These are phyloP conservation scores for Ormyrus nitidulus DNA, from an alignment of 2,888 invertebrate species.

Conservation along the genomic window DNA sequence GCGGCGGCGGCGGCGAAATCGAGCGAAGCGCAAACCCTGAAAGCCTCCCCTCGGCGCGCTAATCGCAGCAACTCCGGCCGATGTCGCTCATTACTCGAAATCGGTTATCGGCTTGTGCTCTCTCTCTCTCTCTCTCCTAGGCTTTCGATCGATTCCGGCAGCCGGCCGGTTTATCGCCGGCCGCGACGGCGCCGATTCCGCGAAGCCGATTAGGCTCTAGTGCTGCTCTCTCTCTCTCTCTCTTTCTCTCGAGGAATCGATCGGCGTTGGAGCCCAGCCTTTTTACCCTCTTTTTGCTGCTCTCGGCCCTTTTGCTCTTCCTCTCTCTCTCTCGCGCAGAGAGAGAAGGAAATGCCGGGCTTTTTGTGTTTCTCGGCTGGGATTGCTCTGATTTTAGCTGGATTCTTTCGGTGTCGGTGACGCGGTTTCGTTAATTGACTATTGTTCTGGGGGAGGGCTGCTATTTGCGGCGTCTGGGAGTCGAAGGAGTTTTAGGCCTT, in stretches of 20 bases:
- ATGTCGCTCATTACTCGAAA: conserved; percentile 35
- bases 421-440: too few species aligned
- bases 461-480: too few species aligned
- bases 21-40: neutral
- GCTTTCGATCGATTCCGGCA: neutral
- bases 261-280: conserved; percentile 20
- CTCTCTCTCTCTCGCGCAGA: neutral
- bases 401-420: neutral
- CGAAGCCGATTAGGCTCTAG: conserved; percentile 36
- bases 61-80: neutral
- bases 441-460: too few species aligned
- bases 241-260: conserved; percentile 30
- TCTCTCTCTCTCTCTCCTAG: neutral
- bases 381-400: neutral
- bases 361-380: too few species aligned
- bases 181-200: conserved; percentile 22
- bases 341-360: too few species aligned
- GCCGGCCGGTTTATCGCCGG: conserved; percentile 1
- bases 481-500: too few species aligned
- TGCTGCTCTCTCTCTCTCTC: neutral
- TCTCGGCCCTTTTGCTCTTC: neutral
- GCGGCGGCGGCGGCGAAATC: too few species aligned
- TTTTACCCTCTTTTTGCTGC: too few species aligned
- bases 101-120: conserved; percentile 5
- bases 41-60: neutral